Conservation (phyloP, 2,888 invertebrate species). For the Drosophila colorata region DNA sequence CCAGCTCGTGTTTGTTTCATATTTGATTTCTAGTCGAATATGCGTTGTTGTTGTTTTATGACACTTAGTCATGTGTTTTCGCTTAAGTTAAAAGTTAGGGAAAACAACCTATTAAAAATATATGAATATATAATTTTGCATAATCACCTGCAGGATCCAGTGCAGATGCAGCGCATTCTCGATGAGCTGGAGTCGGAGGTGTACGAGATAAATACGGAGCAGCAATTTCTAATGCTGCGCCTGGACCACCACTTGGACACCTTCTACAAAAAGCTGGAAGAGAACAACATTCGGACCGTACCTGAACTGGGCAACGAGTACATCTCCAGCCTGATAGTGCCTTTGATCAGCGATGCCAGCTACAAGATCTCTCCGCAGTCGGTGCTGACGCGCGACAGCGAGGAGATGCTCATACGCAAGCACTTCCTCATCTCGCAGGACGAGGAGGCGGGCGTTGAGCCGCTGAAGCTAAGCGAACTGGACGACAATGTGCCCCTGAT, state of each 20-base stretch:
- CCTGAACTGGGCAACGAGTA: slow-evolving; percentile 67
- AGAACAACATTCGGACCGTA: slow-evolving; percentile 68
- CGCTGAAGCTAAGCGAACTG: slow-evolving; percentile 64
- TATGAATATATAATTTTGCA: not conserved
- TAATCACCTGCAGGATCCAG: slow-evolving; percentile 63
- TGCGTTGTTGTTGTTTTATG: slow-evolving; percentile 18
- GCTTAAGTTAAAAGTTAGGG: not conserved
- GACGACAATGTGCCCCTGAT: slow-evolving; percentile 55
- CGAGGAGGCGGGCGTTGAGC: slow-evolving; percentile 58
- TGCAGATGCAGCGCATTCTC: slow-evolving; percentile 76
- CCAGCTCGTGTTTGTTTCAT: not conserved
- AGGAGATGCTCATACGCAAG: slow-evolving; percentile 80
- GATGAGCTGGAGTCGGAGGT: slow-evolving; percentile 83
- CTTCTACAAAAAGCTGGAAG: slow-evolving; percentile 73
- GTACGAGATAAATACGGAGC: slow-evolving; percentile 83
- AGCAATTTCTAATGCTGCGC: slow-evolving; percentile 76
- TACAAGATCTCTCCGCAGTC: slow-evolving; percentile 68
- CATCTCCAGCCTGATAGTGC: slow-evolving; percentile 75
- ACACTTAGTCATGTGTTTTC: slow-evolving; percentile 15
- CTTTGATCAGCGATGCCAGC: slow-evolving; percentile 68
- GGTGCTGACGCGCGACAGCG: slow-evolving; percentile 72
- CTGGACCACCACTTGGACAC: slow-evolving; percentile 75
- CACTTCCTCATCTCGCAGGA: slow-evolving; percentile 74
- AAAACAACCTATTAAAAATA: not conserved
- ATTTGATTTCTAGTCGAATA: not conserved